A percentile compares a stretch with the other conserved stretches of the same genome.
Evolutionary conservation across 2,113 vertebrate species (phyloP).

Genomic region (Danio rerio): DNA sequence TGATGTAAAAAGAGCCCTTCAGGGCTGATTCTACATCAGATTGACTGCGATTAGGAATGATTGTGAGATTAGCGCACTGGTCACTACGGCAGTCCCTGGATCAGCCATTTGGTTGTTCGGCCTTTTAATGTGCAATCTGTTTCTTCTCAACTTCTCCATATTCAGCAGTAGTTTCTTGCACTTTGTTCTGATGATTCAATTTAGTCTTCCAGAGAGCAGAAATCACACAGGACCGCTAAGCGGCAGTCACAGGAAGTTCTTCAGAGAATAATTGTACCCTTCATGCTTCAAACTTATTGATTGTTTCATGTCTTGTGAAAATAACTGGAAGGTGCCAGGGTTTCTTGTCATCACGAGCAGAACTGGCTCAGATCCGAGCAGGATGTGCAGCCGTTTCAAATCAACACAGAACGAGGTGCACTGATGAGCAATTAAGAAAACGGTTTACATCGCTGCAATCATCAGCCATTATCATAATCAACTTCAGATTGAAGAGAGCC

Average conservation of each 20-base stretch:
- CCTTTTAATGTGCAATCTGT: background rate
- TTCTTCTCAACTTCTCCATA: conserved; percentile 13
- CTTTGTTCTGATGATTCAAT: background rate
- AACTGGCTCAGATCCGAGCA: conserved; percentile 2
- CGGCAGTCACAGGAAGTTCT: background rate
- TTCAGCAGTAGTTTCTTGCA: conserved; percentile 22
- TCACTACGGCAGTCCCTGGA: background rate
- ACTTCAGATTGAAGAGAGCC: conserved; percentile 61
- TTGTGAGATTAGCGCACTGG: background rate
- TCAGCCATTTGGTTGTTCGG: background rate
- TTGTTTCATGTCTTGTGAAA: conserved; percentile 8
- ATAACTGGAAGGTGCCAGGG: conserved; percentile 14
- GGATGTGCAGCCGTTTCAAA: conserved; percentile 52
- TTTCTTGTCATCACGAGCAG: conserved; percentile 39
- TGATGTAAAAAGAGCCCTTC: conserved; percentile 4
- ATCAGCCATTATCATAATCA: conserved; percentile 66
- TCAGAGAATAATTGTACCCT: conserved; percentile 20
- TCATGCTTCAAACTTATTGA: conserved; percentile 23
- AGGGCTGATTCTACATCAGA: conserved; percentile 33
- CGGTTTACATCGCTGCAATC: conserved; percentile 58
- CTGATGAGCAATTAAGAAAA: conserved; percentile 66
- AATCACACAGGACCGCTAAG: background rate
- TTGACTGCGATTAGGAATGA: conserved; percentile 7
- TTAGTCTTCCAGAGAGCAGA: background rate
- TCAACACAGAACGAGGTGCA: conserved; percentile 44